Evolutionary conservation across 35 echinoderm and acorn worm genomes (phyloP).

Genomic region (Chiridota heheva): DNA sequence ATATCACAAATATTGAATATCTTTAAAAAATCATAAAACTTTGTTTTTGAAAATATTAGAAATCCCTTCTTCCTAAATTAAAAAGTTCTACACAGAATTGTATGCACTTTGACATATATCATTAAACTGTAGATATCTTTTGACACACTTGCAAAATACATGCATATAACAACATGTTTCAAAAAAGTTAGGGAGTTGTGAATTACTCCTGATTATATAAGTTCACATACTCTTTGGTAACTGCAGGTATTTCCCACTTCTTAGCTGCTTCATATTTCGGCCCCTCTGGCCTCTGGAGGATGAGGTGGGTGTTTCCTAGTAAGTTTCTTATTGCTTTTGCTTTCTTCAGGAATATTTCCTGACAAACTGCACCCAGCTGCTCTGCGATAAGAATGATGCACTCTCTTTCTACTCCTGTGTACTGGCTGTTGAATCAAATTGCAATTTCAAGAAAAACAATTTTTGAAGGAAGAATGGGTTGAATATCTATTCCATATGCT

Average conservation of each 20-base stretch:
- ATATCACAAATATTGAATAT: too few species aligned
- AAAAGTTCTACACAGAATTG: too few species aligned
- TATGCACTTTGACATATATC: too few species aligned
- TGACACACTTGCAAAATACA: not conserved
- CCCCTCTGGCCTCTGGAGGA: constrained; percentile 66
- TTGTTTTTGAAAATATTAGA: too few species aligned
- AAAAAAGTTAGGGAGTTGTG: not conserved
- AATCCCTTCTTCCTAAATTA: too few species aligned
- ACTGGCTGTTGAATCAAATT: constrained; percentile 65
- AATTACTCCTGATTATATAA: not conserved
- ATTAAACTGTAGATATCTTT: not conserved
- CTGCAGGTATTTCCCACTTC: constrained; percentile 92
- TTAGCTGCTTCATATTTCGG: constrained; percentile 86
- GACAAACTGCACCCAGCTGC: constrained; percentile 72
- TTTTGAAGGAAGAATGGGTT: too few species aligned
- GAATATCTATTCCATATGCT: too few species aligned
- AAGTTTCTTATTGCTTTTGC: constrained; percentile 54
- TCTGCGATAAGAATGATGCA: constrained; percentile 69
- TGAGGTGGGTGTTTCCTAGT: constrained; percentile 83
- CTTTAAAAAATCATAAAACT: too few species aligned
- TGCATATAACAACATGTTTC: not conserved
- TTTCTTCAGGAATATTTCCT: constrained; percentile 94
- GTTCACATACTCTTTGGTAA: constrained; percentile 76
- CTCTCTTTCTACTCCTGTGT: constrained; percentile 64
- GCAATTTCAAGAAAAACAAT: too few species aligned